A percentile compares a stretch with the other conserved stretches of the same genome.
Conservation (phyloP, 2,888 invertebrate genomes). For the Ectemnius continuus region DNA sequence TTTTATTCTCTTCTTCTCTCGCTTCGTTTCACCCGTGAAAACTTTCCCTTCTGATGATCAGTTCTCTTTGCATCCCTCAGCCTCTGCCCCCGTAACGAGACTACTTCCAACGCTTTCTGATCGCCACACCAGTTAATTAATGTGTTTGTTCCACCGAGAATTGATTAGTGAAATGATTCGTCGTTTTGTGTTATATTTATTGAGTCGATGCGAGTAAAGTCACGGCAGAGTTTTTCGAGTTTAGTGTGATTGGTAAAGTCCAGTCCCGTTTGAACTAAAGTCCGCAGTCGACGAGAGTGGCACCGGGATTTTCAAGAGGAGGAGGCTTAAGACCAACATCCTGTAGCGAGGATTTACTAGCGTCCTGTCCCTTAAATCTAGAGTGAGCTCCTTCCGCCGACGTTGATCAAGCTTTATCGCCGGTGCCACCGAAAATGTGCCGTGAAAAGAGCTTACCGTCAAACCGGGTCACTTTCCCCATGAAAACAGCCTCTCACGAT, state of each 20-base stretch:
- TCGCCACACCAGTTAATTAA: constrained; percentile 7
- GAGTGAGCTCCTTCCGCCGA: constrained; percentile 26
- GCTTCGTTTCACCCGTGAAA: background rate
- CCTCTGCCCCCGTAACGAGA: background rate
- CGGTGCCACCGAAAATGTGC: constrained; percentile 5
- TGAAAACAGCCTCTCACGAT: background rate
- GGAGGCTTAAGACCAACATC: constrained; percentile 8
- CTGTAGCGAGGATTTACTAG: constrained; percentile 18
- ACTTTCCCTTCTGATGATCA: background rate
- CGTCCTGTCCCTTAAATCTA: constrained; percentile 27
- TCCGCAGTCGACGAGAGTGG: too few relatives aligned
- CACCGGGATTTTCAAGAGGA: background rate
- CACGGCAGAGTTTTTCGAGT: too few relatives aligned
- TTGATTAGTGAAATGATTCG: too few relatives aligned
- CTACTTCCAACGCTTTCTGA: constrained; percentile 10
- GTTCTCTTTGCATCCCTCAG: background rate
- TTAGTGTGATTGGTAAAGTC: too few relatives aligned
- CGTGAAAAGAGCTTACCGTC: constrained; percentile 28
- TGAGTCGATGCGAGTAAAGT: too few relatives aligned
- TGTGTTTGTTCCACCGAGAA: too few relatives aligned
- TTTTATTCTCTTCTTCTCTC: background rate
- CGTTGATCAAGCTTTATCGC: constrained; percentile 46
- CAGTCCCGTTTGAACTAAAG: too few relatives aligned
- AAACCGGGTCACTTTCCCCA: background rate
- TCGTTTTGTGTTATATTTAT: background rate